Conservation (phyloP, 2,888 invertebrate genomes). For the Tribolium freemani region DNA sequence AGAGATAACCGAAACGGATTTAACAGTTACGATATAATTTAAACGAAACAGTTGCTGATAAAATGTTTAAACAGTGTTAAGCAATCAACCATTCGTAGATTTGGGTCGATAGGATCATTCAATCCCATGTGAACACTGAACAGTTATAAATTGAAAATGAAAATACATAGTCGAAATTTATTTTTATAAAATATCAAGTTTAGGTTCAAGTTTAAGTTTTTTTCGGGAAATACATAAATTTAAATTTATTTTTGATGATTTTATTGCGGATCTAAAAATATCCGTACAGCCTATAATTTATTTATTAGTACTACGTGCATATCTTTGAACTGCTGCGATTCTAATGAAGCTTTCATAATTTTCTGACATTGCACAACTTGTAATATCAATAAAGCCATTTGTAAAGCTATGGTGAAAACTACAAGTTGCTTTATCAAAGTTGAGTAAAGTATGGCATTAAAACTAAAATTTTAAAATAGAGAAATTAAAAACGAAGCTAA, state of each 20-base stretch:
- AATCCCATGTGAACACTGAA: neutral
- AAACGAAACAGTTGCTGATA: neutral
- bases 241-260: neutral
- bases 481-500: too few relatives aligned
- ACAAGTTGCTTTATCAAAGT: too few relatives aligned
- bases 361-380: neutral
- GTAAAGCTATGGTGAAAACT: too few relatives aligned
- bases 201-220: neutral
- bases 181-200: neutral
- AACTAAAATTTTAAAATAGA: too few relatives aligned
- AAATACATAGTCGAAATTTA: neutral
- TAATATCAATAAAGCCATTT: too few relatives aligned
- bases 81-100: too few relatives aligned
- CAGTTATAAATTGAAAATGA: neutral
- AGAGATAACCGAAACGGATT: slow-evolving; percentile 17
- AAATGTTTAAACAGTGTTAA: neutral
- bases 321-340: neutral
- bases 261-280: neutral
- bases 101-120: too few relatives aligned
- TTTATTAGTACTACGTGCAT: neutral
- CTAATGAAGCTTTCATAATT: neutral
- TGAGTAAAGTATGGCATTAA: too few relatives aligned
- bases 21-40: neutral
- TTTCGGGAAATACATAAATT: neutral
- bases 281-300: neutral